Percentiles rank a stretch among this genome's conserved stretches.
phyloP scores from a whole-genome alignment of 2,113 vertebrate genomes.

The Ciconia stormi region DNA sequence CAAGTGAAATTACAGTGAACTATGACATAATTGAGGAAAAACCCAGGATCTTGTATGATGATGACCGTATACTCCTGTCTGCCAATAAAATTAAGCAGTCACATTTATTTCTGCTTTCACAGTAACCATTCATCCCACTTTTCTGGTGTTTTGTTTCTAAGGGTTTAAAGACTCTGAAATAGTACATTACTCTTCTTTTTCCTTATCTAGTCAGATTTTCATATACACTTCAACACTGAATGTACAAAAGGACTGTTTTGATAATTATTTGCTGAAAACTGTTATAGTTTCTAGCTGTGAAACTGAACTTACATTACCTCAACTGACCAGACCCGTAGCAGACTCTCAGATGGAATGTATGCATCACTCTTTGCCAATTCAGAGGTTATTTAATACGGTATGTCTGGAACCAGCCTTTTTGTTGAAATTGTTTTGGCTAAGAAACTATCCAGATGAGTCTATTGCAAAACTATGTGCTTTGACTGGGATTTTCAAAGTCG shows the following conservation, averaged over 20 bases:
- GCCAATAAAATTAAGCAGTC: slow-evolving; percentile 24
- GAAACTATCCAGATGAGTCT: slow-evolving; percentile 61
- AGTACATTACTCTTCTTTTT: neutral
- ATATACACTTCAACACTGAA: neutral
- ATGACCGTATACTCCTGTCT: slow-evolving; percentile 8
- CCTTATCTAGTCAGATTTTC: neutral
- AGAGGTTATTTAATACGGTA: slow-evolving; percentile 71
- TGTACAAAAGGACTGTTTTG: neutral
- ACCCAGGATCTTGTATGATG: neutral
- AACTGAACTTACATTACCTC: slow-evolving; percentile 68
- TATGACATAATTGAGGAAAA: slow-evolving; percentile 46
- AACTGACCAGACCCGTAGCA: slow-evolving; percentile 52
- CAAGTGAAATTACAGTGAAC: slow-evolving; percentile 40
- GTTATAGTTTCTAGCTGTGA: slow-evolving; percentile 25
- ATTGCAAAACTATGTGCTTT: slow-evolving; percentile 65
- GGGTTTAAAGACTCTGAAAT: neutral
- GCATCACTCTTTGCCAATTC: slow-evolving; percentile 64
- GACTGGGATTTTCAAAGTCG: slow-evolving; percentile 42
- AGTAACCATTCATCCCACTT: neutral
- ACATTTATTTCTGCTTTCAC: slow-evolving; percentile 31
- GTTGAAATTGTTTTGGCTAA: slow-evolving; percentile 72
- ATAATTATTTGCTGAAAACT: slow-evolving; percentile 28
- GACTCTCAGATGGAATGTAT: slow-evolving; percentile 66
- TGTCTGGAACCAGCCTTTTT: slow-evolving; percentile 69
- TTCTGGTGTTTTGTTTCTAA: neutral